Percentiles rank a stretch among this genome's conserved stretches.
Conservation (phyloP, 2,888 invertebrate species). For the Dasysyrphus tricinctus region DNA sequence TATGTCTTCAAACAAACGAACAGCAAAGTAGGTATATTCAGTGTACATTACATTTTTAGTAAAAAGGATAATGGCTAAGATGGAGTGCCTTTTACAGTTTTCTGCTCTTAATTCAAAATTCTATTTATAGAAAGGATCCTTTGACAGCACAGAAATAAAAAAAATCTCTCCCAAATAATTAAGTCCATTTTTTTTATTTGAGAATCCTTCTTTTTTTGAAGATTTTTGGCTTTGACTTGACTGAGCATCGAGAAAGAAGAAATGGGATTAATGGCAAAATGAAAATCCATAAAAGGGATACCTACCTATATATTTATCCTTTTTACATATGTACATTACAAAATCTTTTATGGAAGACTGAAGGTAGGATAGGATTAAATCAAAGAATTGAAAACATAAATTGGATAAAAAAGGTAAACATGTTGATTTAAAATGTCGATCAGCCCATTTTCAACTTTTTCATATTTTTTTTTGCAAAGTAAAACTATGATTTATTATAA, state of each 20-base stretch:
- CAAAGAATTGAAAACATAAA: not conserved
- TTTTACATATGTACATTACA: not conserved
- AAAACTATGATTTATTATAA: too few species aligned
- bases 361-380: slow-evolving; percentile 5
- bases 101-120: slow-evolving; percentile 4
- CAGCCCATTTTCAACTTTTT: not conserved
- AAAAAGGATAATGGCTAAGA: slow-evolving; percentile 32
- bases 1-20: slow-evolving; percentile 1
- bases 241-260: not conserved
- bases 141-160: slow-evolving; percentile 10
- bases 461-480: too few species aligned
- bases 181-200: slow-evolving; percentile 1
- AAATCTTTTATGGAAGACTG: not conserved
- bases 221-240: not conserved
- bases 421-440: not conserved
- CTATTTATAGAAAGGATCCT: slow-evolving; percentile 17
- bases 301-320: not conserved
- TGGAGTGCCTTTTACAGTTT: slow-evolving; percentile 9
- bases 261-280: slow-evolving; percentile 1
- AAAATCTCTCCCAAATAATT: not conserved
- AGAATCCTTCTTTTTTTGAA: slow-evolving; percentile 6
- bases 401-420: not conserved
- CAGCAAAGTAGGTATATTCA: not conserved
- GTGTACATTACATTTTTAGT: slow-evolving; percentile 19
- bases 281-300: not conserved